phyloP scores from a whole-genome alignment of 30 jellyfish, hydroid and myxozoan genomes.

The Clytia hemisphaerica region DNA sequence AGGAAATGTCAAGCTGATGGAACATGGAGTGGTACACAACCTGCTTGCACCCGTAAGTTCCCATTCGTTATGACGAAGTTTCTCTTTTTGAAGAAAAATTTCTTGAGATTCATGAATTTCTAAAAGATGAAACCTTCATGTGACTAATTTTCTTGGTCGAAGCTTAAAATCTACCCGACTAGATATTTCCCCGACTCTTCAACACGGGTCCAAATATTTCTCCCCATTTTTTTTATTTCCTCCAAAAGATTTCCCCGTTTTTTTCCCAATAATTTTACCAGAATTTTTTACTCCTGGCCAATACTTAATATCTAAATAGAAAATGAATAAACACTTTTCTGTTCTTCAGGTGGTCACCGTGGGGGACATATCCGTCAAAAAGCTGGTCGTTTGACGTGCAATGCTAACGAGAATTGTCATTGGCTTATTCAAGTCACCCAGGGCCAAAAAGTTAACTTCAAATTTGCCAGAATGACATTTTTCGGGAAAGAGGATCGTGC shows the following conservation, averaged over 20 bases:
- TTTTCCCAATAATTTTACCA: not conserved
- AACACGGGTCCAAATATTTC: no score
- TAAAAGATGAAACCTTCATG: no score
- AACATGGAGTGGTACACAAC: constrained; percentile 67
- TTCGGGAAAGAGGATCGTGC: constrained; percentile 41
- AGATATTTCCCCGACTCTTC: no score
- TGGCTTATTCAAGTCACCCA: constrained; percentile 79
- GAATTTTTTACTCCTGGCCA: not conserved
- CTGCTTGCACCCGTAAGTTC: constrained; percentile 61
- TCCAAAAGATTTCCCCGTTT: no score
- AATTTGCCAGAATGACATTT: constrained; percentile 31
- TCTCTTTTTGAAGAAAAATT: no score
- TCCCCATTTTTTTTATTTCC: no score
- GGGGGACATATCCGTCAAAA: constrained; percentile 40
- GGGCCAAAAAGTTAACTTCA: constrained; percentile 69
- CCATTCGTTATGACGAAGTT: no score
- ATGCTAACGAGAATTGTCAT: constrained; percentile 55
- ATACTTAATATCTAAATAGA: not conserved
- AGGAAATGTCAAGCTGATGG: constrained; percentile 86
- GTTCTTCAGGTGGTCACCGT: constrained; percentile 17
- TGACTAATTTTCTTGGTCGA: no score
- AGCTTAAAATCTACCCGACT: no score
- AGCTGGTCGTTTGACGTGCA: constrained; percentile 35
- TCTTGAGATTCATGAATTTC: no score
- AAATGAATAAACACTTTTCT: not conserved